A percentile compares a stretch with the other conserved stretches of the same genome.
These are phyloP conservation scores for Platalea minor DNA, from an alignment of 2,797 vertebrate species.

Conservation along the genomic window DNA sequence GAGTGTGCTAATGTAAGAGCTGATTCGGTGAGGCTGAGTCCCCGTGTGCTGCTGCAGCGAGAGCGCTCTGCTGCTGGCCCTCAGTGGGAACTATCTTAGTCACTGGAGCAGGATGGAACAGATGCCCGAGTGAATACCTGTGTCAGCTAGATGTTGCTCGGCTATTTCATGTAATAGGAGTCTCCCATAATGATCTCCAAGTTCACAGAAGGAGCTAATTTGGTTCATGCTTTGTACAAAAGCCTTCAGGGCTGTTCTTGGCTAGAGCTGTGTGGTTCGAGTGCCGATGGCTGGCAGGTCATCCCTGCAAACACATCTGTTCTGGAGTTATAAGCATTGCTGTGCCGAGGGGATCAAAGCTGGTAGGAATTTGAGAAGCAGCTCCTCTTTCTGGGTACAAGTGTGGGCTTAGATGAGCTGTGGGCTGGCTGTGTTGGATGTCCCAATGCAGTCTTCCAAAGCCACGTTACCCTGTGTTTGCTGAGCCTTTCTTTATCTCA, in stretches of 20 bases:
- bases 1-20: neutral
- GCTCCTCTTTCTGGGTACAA: neutral
- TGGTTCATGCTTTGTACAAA: neutral
- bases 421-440: neutral
- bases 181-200: neutral
- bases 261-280: neutral
- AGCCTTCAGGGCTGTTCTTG: neutral
- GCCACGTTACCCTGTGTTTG: neutral
- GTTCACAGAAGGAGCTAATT: neutral
- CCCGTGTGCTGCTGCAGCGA: neutral
- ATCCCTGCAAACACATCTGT: neutral
- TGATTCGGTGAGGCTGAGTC: neutral
- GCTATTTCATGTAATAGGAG: neutral
- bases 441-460: neutral
- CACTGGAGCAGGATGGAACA: neutral
- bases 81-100: neutral
- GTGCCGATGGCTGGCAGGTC: neutral
- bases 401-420: neutral
- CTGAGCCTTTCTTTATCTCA: constrained; percentile 34
- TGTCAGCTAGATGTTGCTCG: neutral
- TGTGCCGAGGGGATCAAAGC: neutral
- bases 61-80: neutral
- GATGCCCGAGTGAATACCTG: neutral
- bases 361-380: neutral
- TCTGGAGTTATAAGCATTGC: neutral